These are phyloP conservation scores for Koerneria pararmatus DNA, from an alignment of 2,888 invertebrate genomes.

Conservation along the genomic window DNA sequence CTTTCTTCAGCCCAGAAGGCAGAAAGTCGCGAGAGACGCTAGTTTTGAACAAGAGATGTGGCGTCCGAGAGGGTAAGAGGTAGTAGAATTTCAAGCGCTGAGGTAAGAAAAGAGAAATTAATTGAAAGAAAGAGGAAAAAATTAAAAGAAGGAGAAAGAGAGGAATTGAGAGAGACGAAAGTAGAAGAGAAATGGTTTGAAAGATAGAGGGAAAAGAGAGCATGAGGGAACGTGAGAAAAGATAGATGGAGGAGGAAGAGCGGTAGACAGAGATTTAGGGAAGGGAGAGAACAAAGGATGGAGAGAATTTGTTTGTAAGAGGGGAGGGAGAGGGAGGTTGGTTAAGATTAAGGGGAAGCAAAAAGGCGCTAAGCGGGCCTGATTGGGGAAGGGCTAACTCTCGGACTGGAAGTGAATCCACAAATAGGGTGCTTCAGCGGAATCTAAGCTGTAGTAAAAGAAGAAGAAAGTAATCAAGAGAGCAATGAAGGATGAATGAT, in stretches of 20 bases:
- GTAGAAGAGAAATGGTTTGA: background rate
- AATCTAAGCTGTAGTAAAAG: background rate
- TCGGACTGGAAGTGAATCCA: conserved; percentile 7
- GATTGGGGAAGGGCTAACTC: too few species aligned
- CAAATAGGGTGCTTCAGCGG: background rate
- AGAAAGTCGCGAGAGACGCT: too few species aligned
- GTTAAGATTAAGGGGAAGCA: too few species aligned
- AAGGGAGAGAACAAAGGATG: too few species aligned
- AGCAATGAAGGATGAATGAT: conserved; percentile 1
- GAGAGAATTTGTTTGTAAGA: background rate
- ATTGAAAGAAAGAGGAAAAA: too few species aligned
- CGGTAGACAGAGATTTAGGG: background rate
- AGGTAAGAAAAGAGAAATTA: too few species aligned
- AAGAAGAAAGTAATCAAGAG: background rate
- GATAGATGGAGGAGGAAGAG: background rate
- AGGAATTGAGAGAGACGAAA: background rate
- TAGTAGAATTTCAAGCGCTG: too few species aligned
- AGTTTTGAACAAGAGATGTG: too few species aligned
- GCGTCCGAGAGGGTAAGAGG: too few species aligned
- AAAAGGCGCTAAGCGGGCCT: too few species aligned
- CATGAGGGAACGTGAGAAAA: conserved; percentile 14
- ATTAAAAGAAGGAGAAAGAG: background rate
- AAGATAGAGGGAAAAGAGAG: conserved; percentile 7
- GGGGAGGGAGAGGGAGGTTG: background rate
- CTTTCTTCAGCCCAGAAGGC: too few species aligned